Conservation (phyloP, 2,888 invertebrate species). For the Pollenia griseotomentosa region DNA sequence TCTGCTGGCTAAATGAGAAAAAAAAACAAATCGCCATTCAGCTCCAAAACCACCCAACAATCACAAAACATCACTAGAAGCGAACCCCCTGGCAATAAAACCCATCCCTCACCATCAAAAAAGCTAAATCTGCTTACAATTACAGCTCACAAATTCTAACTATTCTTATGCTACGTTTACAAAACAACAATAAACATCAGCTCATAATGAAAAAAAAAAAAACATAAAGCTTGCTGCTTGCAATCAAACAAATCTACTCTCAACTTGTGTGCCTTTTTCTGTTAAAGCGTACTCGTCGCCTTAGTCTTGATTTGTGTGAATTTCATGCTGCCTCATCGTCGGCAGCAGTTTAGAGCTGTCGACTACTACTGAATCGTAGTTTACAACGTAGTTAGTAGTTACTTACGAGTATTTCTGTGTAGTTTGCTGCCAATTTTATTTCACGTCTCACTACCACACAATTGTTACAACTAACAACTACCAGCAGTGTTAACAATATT, state of each 20-base stretch:
- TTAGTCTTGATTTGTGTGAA: conserved; percentile 40
- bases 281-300: conserved; percentile 38
- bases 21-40: conserved; percentile 40
- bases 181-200: conserved; percentile 54
- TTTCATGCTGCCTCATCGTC: conserved; percentile 47
- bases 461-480: conserved; percentile 34
- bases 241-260: conserved; percentile 52
- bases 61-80: conserved; percentile 33
- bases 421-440: conserved; percentile 53
- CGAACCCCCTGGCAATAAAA: neutral
- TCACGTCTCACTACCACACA: conserved; percentile 14
- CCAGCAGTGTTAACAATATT: conserved; percentile 58
- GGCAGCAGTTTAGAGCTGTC: conserved; percentile 22
- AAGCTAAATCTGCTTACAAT: conserved; percentile 2
- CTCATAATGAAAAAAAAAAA: conserved; percentile 4
- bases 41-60: conserved; percentile 47
- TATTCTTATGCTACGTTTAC: conserved; percentile 62
- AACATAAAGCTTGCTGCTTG: conserved; percentile 37
- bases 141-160: conserved; percentile 57
- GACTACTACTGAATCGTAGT: conserved; percentile 15
- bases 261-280: conserved; percentile 48
- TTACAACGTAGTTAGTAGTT: conserved; percentile 34
- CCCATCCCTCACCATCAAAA: neutral
- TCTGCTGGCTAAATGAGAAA: conserved; percentile 18
- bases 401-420: conserved; percentile 13